Evolutionary conservation across 2,113 vertebrate genomes (phyloP), one percentile per base, ranked within the genome.

Genomic region (Petrocephalus microphthalmus): DNA sequence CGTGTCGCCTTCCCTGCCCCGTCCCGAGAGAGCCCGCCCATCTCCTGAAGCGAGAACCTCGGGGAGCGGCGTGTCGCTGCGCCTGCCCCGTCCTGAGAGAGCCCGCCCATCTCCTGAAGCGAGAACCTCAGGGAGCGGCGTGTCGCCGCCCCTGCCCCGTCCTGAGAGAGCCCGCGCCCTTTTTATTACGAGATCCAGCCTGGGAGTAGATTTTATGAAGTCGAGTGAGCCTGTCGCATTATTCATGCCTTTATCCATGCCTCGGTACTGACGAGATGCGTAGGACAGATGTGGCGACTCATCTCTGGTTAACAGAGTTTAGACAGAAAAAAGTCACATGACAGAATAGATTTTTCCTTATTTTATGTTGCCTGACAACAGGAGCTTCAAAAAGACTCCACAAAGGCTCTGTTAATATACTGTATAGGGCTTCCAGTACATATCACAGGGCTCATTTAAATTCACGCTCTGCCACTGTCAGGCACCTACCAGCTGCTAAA

Each of bases 381-480:
- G n/a, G 47, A 47, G 81, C 81, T n/a, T 84, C 33, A 78, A 78
- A 51, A 51, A 84, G 19, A 10, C 82, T 52, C 45, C 22, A 51
- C 22, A 84, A 25, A 84, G 22, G 82, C 49, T 52, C 49, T 52
- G 19, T 45, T 47, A n/a, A 45, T 2, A 47, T 22, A n/a, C n/a
- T n/a, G n/a, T n/a, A 52, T 52, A 84, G 45, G 20, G 5, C 49
- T n/a, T 84, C 7, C 47, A 52, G 7, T 29, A 25, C n/a, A 52
- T 25, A 13, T 84, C 45, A 84, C 82, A 84, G 82, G 10, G 49
- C 10, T 84, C 82, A 49, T 84, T 84, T 84, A 82, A 84, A 84
- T 49, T 84, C 42, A 84, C 20, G 82, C 47, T 15, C 45, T 3
- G n/a, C 47, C n/a, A 52, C 22, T 52, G 7, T 51, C 47, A 51